phyloP scores from a whole-genome alignment of 2,113 vertebrate species.

The Bos javanicus region DNA sequence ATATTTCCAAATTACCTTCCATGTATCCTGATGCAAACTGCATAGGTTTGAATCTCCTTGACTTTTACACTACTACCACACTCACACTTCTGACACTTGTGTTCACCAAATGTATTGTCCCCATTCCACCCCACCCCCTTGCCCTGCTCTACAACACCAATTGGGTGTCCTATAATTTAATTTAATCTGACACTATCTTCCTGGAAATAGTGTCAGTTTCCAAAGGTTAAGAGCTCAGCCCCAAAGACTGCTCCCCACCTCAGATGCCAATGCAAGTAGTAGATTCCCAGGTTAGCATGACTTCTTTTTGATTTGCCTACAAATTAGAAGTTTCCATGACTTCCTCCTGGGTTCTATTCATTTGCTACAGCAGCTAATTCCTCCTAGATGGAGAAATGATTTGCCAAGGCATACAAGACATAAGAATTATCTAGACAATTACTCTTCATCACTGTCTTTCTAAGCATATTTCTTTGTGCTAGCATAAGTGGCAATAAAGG shows the following conservation, averaged over 20 bases:
- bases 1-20: neutral
- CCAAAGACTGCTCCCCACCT: neutral
- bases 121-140: neutral
- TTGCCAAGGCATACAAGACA: neutral
- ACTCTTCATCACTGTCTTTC: neutral
- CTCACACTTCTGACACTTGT: neutral
- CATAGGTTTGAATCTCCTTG: neutral
- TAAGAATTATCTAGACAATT: neutral
- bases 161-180: neutral
- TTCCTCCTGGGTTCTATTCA: neutral
- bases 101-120: neutral
- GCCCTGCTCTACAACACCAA: neutral
- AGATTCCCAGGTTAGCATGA: neutral
- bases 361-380: neutral
- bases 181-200: neutral
- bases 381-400: neutral
- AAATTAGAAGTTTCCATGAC: neutral
- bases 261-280: neutral
- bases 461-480: neutral
- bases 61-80: neutral
- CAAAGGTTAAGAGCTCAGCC: neutral
- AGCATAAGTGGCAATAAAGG: neutral
- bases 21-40: neutral
- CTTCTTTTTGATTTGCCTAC: neutral
- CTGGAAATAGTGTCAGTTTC: neutral